Percentiles rank a stretch among this genome's conserved stretches.
phyloP scores from a whole-genome alignment of 2,797 vertebrate genomes.

The Scomberomorus guttatus region DNA sequence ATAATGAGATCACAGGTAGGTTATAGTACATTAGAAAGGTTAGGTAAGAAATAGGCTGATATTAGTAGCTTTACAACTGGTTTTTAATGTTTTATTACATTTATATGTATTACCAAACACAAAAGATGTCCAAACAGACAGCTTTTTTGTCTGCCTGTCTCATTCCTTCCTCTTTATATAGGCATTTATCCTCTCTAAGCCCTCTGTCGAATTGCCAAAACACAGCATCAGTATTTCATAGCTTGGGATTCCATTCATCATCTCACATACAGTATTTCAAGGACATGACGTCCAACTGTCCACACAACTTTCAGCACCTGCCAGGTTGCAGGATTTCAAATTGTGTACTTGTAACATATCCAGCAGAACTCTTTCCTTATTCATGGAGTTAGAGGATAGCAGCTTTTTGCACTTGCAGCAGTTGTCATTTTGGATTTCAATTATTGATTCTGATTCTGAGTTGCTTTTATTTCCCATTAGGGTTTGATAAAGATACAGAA shows the following conservation, averaged over 20 bases:
- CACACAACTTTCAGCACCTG: slow-evolving; percentile 30
- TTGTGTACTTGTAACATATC: slow-evolving; percentile 21
- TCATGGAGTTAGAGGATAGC: slow-evolving; percentile 4
- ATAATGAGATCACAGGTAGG: neutral
- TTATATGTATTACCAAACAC: too few species aligned
- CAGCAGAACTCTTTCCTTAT: slow-evolving; percentile 8
- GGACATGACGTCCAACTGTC: slow-evolving; percentile 23
- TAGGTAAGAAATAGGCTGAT: neutral
- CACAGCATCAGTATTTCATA: neutral
- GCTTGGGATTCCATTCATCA: slow-evolving; percentile 4
- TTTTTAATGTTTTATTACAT: neutral
- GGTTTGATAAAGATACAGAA: neutral
- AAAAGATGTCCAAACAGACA: too few species aligned
- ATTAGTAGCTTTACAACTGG: too few species aligned
- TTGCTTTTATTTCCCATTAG: slow-evolving; percentile 1
- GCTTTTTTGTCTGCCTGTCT: too few species aligned
- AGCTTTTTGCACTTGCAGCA: neutral
- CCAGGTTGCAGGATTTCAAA: slow-evolving; percentile 39
- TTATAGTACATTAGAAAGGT: neutral
- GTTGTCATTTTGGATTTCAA: slow-evolving; percentile 1
- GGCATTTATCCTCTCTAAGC: neutral
- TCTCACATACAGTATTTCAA: slow-evolving; percentile 13
- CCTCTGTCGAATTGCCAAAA: neutral
- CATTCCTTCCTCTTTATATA: neutral
- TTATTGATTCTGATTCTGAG: neutral